These are phyloP conservation scores for Atlantisia rogersi DNA, from an alignment of 2,113 vertebrate species.

Conservation along the genomic window DNA sequence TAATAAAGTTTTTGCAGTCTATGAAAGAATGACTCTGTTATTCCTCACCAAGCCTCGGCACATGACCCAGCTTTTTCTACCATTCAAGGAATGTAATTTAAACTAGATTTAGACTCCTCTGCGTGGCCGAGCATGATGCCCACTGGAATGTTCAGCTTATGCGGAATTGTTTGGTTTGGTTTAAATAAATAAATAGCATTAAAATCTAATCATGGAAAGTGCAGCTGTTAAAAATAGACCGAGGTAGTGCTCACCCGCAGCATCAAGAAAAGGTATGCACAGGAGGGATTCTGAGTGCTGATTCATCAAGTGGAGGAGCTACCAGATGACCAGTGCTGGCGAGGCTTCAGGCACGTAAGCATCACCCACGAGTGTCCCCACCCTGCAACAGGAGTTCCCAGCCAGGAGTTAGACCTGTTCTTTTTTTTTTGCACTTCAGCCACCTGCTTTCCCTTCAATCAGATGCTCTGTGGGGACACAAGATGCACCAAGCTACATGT, in stretches of 20 bases:
- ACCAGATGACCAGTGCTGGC: background rate
- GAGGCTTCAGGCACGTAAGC: conserved; percentile 43
- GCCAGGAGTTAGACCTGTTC: conserved; percentile 26
- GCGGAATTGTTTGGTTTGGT: conserved; percentile 19
- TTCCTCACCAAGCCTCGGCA: background rate
- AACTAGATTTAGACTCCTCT: conserved; percentile 36
- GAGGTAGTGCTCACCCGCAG: background rate
- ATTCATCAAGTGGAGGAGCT: conserved; percentile 22
- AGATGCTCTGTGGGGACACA: background rate
- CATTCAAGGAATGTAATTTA: conserved; percentile 55
- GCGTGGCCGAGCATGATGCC: background rate
- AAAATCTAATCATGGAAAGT: conserved; percentile 67
- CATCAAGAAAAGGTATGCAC: background rate
- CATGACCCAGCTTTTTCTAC: conserved; percentile 53
- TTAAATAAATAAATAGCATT: conserved; percentile 68
- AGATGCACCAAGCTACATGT: background rate
- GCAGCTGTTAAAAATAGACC: conserved; percentile 57
- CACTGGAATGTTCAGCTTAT: conserved; percentile 41
- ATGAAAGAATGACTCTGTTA: conserved; percentile 31
- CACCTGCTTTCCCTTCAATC: background rate
- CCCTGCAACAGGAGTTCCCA: background rate
- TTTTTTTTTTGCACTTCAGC: background rate
- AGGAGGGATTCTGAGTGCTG: background rate
- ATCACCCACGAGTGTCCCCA: background rate
- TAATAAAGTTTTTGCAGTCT: conserved; percentile 28